Evolutionary conservation across 2,888 invertebrate genomes (phyloP).

Genomic region (Napeogenes sylphis): DNA sequence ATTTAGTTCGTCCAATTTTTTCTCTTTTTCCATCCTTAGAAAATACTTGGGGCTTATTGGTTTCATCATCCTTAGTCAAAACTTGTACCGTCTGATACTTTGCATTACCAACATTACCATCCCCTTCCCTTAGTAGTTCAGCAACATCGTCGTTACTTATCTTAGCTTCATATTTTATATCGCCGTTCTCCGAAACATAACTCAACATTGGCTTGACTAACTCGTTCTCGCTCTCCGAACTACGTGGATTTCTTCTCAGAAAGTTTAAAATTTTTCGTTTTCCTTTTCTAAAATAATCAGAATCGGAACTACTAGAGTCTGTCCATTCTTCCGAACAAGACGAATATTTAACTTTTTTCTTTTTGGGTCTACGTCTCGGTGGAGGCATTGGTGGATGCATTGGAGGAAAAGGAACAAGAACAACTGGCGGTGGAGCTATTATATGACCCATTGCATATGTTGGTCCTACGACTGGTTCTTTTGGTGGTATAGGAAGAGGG

Average conservation of each 20-base stretch:
- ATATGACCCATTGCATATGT: constrained; percentile 17
- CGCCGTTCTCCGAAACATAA: constrained; percentile 39
- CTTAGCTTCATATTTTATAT: constrained; percentile 47
- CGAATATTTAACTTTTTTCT: constrained; percentile 15
- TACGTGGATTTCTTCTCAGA: constrained; percentile 24
- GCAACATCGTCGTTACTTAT: constrained; percentile 47
- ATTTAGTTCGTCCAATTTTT: constrained; percentile 20
- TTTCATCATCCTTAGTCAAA: constrained; percentile 32
- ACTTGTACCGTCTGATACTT: constrained; percentile 33
- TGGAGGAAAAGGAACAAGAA: constrained; percentile 32
- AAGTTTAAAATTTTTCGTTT: constrained; percentile 22
- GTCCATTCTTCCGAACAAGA: constrained; percentile 27
- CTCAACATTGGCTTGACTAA: constrained; percentile 37
- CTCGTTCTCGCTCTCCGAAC: constrained; percentile 30
- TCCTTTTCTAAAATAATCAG: constrained; percentile 19
- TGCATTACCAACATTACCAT: constrained; percentile 1
- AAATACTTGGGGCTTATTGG: constrained; percentile 29
- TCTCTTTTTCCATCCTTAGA: constrained; percentile 29
- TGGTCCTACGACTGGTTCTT: constrained; percentile 10
- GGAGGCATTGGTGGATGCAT: constrained; percentile 16
- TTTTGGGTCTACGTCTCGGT: constrained; percentile 17
- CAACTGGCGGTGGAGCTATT: constrained; percentile 30
- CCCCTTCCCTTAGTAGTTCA: constrained; percentile 24
- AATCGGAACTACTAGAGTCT: constrained; percentile 28
- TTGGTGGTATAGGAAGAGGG: constrained; percentile 19